Base-by-base conservation (phyloP, 2,888 invertebrate species). In the Cactoblastis cactorum region DNA sequence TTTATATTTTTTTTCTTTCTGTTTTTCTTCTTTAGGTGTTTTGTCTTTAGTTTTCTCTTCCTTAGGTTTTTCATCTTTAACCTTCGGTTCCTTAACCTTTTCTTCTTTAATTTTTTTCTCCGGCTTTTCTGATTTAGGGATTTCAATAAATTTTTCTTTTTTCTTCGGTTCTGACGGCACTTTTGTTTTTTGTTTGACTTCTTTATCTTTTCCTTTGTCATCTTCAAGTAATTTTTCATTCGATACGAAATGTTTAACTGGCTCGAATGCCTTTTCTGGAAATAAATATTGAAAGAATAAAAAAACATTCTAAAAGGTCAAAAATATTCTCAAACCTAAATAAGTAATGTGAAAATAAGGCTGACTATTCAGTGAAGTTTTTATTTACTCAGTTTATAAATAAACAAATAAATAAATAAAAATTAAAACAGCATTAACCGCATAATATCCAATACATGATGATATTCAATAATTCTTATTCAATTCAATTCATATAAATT, bases 1-100 rank as follows among this genome's bases (percentile, higher is more conserved):
- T 8, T 24, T 24, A 24, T 3, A 24, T 24, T 24, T 24, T 24
- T 24, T 24, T 8, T 24, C 24, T 3, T 24, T 8, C 24, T 24
- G 8, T 24, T 24, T 24, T 24, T 24, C 24, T 24, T 24, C 4
- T 50, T 41, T 28, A 5, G 34, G 41, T 28, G 35, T 45, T 46
- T 39, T 34, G 46, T 49, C 52, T 15, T 15, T 49, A 38, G 45
- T 51, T 19, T 54, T 19, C 2, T 14, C 22, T 43, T 48, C 52
- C 39, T 37, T 22, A 49, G 28, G 34, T 39, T 54, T 57, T 37
- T 19, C 8, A 19, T 55, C 22, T 50, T 41, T 43, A 12, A 24
- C 53, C 49, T 50, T 51, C 37, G 49, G 46, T 53, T 53, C 33
- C 49, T 53, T 45, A 43, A 6, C 43, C 48, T 51, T 43, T 12